These are phyloP conservation scores for Sphaerodactylus townsendi DNA, from an alignment of 2,113 vertebrate genomes.

Conservation along the genomic window DNA sequence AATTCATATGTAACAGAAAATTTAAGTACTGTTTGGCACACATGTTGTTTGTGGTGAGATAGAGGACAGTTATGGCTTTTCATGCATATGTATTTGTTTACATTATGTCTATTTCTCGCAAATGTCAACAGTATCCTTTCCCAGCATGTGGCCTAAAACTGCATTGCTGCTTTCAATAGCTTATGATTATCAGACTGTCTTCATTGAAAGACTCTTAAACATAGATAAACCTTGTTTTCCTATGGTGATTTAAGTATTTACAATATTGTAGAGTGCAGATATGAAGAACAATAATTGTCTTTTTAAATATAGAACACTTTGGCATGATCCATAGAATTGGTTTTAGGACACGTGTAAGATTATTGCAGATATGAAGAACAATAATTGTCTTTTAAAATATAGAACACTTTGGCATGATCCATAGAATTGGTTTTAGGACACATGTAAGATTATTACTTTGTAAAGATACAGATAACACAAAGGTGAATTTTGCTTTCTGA, in stretches of 20 bases:
- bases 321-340: background rate
- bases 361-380: background rate
- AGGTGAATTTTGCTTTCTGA: background rate
- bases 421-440: background rate
- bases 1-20: slow-evolving; percentile 44
- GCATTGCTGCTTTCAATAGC: slow-evolving; percentile 31
- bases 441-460: background rate
- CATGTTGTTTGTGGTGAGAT: slow-evolving; percentile 63
- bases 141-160: slow-evolving; percentile 52
- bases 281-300: slow-evolving; percentile 8
- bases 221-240: slow-evolving; percentile 23
- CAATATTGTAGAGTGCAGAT: slow-evolving; percentile 1
- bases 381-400: background rate
- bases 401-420: background rate
- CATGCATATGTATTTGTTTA: slow-evolving; percentile 62
- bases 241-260: slow-evolving; percentile 10
- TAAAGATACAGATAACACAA: background rate
- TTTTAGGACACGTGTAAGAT: background rate
- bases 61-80: slow-evolving; percentile 63
- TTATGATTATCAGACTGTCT: slow-evolving; percentile 17
- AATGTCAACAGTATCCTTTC: slow-evolving; percentile 51
- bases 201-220: slow-evolving; percentile 40
- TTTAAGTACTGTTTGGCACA: slow-evolving; percentile 63
- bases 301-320: background rate
- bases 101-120: slow-evolving; percentile 58